A percentile compares a stretch with the other conserved stretches of the same genome.
Conservation (phyloP, 2,113 vertebrate species). For the Petrocephalus microphthalmus region DNA sequence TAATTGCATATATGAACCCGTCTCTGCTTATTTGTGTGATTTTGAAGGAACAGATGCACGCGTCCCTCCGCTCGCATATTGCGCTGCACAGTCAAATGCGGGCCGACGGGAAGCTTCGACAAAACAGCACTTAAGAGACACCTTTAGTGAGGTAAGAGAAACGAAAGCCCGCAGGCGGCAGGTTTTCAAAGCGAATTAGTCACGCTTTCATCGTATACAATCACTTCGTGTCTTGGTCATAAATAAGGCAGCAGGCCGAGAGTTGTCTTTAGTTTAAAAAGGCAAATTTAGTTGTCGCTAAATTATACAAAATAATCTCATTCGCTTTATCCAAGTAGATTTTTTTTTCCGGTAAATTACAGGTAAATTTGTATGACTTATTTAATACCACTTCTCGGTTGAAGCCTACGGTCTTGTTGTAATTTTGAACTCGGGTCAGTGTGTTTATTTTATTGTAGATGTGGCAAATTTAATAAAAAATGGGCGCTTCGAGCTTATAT, state of each 20-base stretch:
- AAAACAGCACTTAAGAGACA: neutral
- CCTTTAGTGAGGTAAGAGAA: slow-evolving; percentile 17
- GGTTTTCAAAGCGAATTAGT: slow-evolving; percentile 18
- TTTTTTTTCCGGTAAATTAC: neutral
- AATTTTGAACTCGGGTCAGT: neutral
- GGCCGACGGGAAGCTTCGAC: neutral
- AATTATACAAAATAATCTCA: neutral
- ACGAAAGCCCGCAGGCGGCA: slow-evolving; percentile 20
- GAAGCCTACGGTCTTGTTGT: neutral
- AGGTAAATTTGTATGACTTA: neutral
- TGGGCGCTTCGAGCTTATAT: neutral
- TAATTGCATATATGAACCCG: neutral
- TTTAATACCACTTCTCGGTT: neutral
- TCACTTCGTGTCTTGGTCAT: slow-evolving; percentile 10
- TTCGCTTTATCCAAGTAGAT: neutral
- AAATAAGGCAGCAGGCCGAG: slow-evolving; percentile 13
- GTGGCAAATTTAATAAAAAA: no score
- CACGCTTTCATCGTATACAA: slow-evolving; percentile 18
- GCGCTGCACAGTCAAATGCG: neutral
- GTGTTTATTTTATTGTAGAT: neutral
- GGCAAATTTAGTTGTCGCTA: neutral
- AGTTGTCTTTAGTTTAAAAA: slow-evolving; percentile 6
- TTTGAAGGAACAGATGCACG: neutral
- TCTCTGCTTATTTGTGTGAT: neutral
- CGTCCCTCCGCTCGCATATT: neutral